Evolutionary conservation across 2,797 vertebrate species (phyloP).

Genomic region (Falco biarmicus): DNA sequence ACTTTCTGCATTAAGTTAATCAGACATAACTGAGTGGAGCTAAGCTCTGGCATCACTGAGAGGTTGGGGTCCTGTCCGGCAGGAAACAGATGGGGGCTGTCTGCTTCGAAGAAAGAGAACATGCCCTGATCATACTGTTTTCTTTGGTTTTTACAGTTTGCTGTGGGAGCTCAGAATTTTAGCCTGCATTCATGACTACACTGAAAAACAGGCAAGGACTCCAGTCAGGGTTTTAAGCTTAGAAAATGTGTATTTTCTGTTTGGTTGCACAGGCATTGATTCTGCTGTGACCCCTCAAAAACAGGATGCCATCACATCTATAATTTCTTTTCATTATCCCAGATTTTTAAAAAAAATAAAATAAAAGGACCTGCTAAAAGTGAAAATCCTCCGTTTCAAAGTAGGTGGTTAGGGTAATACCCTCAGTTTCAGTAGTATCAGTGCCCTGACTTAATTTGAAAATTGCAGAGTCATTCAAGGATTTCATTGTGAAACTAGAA

Average conservation of each 20-base stretch:
- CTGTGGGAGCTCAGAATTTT: neutral
- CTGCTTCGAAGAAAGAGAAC: neutral
- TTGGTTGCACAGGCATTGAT: neutral
- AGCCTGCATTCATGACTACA: neutral
- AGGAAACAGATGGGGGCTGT: neutral
- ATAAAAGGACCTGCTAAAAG: neutral
- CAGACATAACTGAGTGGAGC: conserved; percentile 12
- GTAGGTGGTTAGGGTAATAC: neutral
- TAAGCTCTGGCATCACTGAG: conserved; percentile 7
- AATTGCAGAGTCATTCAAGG: neutral
- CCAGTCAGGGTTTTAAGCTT: neutral
- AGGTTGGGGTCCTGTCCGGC: neutral
- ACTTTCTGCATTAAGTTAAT: conserved; percentile 42
- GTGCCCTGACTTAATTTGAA: neutral
- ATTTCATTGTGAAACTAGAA: neutral
- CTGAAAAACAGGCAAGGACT: neutral
- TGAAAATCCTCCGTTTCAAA: neutral
- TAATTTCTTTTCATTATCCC: neutral
- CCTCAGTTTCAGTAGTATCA: neutral
- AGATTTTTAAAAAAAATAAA: neutral
- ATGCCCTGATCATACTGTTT: neutral
- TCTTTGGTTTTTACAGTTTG: neutral
- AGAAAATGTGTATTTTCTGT: neutral
- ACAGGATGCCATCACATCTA: neutral
- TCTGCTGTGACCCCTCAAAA: neutral